A percentile compares a stretch with the other conserved stretches of the same genome.
Evolutionary conservation across 2,888 invertebrate species (phyloP).

Genomic region (Phorcus lineatus): DNA sequence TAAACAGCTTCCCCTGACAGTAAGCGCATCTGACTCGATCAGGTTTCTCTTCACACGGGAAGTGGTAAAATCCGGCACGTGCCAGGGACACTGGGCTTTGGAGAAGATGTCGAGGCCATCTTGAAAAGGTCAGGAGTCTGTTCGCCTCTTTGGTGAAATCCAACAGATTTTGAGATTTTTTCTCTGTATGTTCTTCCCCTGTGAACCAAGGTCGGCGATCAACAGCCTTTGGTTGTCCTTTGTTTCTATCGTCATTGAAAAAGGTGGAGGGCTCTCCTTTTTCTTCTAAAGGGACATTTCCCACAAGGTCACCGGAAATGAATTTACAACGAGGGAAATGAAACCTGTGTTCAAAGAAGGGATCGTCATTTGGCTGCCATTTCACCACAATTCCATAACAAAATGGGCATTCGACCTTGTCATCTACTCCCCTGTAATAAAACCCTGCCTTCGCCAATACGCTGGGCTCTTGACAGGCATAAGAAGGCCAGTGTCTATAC

Average conservation of each 20-base stretch:
- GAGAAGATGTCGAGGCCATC: neutral
- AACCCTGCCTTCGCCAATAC: slow-evolving; percentile 5
- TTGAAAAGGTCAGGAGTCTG: neutral
- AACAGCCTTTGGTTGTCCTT: neutral
- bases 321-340: slow-evolving; percentile 19
- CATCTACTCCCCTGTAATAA: slow-evolving; percentile 5
- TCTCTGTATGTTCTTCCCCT: neutral
- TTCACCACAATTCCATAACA: neutral
- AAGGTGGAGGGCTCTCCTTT: no score
- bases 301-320: neutral
- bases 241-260: neutral
- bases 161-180: neutral
- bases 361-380: slow-evolving; percentile 1
- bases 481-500: neutral
- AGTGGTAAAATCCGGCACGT: slow-evolving; percentile 8
- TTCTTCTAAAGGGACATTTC: neutral
- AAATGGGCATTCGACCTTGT: slow-evolving; percentile 15
- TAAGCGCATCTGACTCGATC: slow-evolving; percentile 6
- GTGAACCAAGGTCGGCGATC: neutral
- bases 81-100: neutral
- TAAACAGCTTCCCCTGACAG: neutral
- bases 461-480: neutral
- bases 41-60: neutral
- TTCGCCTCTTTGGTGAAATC: neutral
- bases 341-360: neutral